Evolutionary conservation across 2,888 invertebrate genomes (phyloP), one percentile per base, ranked within the genome.

Genomic region (Ypsolopha sequella): DNA sequence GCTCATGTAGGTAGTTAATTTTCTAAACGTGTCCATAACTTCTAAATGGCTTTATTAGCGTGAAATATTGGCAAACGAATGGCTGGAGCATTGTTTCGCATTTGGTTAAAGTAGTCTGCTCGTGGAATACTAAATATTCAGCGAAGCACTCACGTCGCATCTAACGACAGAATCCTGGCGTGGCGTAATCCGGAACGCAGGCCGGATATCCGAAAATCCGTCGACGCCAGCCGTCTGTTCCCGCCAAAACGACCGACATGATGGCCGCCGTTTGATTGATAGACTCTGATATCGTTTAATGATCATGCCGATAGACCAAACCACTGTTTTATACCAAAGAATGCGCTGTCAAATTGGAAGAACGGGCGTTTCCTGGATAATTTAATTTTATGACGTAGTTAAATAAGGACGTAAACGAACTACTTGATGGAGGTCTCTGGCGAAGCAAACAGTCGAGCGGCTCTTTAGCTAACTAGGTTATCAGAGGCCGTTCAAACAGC

Each of bases 151-250:
- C 39, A 9, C 39, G 39, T 39, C 8, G 24, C 24, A 11, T 11
- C 39, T 39, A 39, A 39, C 11, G 39, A 11, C 39, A 10, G 43
- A 50, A 50, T n/a, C 36, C 49, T 11, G 38, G 47, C 47, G 33
- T 49, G 46, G 48, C 44, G 50, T 54, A 54, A 54, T 54, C 50
- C 54, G 39, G 49, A 49, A 38, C 53, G 53, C 56, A 24, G 53
- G 52, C 58, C 63, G 66, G 66, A 66, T 63, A 62, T 68, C 66
- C 68, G 65, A 64, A 60, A 63, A 57, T 58, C 58, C 55, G 24
- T 24, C 24, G 24, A 39, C 11, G n/a, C 39, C 39, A 24, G 24
- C 24, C 24, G 24, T 24, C 24, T 24, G 39, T 39, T 39, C n/a
- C 8, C 7, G 39, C 38, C 38, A 6, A 24, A 24, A 24, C 24